A percentile compares a stretch with the other conserved stretches of the same genome.
phyloP scores from a whole-genome alignment of 92 coral and sea anemone genomes.

The Chrysogorgia sp. region DNA sequence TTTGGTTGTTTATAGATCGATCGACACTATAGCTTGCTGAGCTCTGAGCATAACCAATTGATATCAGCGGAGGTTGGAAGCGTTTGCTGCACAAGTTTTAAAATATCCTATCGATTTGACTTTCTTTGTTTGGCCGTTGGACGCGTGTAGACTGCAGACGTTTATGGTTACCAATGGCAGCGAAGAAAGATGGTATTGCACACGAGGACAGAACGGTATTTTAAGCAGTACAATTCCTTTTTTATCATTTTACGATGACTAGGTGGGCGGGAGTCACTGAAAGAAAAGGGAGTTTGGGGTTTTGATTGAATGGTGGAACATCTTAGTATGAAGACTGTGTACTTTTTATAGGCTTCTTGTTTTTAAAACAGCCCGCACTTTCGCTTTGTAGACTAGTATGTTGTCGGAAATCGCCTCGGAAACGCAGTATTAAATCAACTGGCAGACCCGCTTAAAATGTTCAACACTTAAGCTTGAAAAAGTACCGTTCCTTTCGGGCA shows the following conservation, averaged over 20 bases:
- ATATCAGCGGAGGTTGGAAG: not conserved
- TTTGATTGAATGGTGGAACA: not conserved
- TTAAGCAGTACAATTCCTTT: not conserved
- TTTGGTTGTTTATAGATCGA: no score
- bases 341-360: not conserved
- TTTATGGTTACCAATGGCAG: conserved; percentile 29
- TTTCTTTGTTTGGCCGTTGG: not conserved
- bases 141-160: not conserved
- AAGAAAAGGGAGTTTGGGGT: not conserved
- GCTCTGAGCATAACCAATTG: not conserved
- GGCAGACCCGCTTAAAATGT: no score
- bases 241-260: not conserved
- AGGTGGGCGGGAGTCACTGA: not conserved
- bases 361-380: no score
- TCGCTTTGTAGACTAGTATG: no score
- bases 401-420: not conserved
- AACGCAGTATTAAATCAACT: not conserved
- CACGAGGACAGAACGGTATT: conserved; percentile 39
- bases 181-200: conserved; percentile 31
- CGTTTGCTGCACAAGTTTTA: conserved; percentile 14
- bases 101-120: not conserved
- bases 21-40: no score
- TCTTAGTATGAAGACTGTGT: not conserved
- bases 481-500: not conserved
- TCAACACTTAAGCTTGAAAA: no score